Evolutionary conservation across 2,888 invertebrate species (phyloP).

Genomic region (Ferrisia virgata): DNA sequence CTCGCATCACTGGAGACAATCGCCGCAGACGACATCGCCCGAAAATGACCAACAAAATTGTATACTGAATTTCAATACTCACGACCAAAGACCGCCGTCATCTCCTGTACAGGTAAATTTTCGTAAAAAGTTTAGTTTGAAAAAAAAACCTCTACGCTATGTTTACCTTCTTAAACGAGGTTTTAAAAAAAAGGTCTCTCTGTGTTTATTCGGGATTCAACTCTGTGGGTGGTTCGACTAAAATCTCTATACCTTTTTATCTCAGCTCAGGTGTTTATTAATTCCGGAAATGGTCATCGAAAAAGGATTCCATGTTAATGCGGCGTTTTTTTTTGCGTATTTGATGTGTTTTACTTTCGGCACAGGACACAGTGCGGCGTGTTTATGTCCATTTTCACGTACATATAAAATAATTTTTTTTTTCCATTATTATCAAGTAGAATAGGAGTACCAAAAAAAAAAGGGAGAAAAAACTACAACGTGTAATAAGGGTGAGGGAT

Average conservation of each 20-base stretch:
- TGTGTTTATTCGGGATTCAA: not conserved
- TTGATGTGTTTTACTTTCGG: not conserved
- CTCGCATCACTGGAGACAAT: constrained; percentile 13
- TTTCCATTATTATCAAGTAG: too few relatives aligned
- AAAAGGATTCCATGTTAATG: not conserved
- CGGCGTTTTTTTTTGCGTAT: not conserved
- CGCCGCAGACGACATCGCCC: constrained; percentile 27
- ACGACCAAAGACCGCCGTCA: constrained; percentile 28
- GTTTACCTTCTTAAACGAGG: not conserved
- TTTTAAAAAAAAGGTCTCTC: not conserved
- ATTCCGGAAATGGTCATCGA: constrained; percentile 18
- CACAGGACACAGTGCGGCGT: not conserved
- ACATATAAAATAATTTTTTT: not conserved
- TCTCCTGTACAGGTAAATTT: constrained; percentile 35
- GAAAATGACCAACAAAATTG: constrained; percentile 26
- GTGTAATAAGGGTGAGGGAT: not conserved
- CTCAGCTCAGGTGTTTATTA: constrained; percentile 1
- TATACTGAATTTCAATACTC: constrained; percentile 7
- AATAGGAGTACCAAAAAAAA: not conserved
- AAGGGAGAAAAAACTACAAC: constrained; percentile 1
- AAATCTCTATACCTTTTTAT: not conserved
- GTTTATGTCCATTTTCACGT: not conserved
- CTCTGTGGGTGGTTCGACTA: not conserved
- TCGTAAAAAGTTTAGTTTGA: not conserved
- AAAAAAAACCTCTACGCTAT: not conserved